A percentile compares a stretch with the other conserved stretches of the same genome.
Conservation (phyloP, 1,140 invertebrate species). For the Schlechtendalia chinensis region DNA sequence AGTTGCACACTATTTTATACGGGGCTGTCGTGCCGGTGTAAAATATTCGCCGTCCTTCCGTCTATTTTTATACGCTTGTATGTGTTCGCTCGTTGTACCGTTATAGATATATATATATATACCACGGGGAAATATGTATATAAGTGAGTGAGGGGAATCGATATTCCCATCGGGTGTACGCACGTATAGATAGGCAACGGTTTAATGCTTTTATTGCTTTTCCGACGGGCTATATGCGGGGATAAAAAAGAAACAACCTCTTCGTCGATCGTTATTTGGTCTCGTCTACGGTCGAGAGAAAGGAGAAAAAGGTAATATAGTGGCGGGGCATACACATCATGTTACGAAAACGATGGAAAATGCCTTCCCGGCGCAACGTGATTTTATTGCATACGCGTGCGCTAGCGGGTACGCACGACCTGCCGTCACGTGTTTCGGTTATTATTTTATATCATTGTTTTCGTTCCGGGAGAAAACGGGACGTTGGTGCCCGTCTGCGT, state of each 20-base stretch:
- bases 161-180: conserved; percentile 26
- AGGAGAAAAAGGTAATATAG: too few species aligned
- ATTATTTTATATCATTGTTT: conserved; percentile 25
- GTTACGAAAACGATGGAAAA: conserved; percentile 43
- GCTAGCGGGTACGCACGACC: too few species aligned
- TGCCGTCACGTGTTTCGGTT: neutral
- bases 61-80: conserved; percentile 30
- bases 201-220: conserved; percentile 46
- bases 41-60: conserved; percentile 34
- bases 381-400: too few species aligned
- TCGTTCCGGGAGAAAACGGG: too few species aligned
- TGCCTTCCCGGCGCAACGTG: conserved; percentile 19
- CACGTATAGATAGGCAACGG: conserved; percentile 9
- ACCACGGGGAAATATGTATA: conserved; percentile 34
- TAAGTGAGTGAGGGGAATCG: conserved; percentile 5
- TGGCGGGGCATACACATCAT: conserved; percentile 15
- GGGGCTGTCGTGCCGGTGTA: neutral
- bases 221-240: conserved; percentile 12
- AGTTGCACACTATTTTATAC: conserved; percentile 28
- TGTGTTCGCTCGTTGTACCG: neutral
- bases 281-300: conserved; percentile 21
- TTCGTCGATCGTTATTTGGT: conserved; percentile 40
- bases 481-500: too few species aligned
- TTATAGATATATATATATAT: neutral
- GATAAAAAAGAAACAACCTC: conserved; percentile 19